Evolutionary conservation across 2,888 invertebrate genomes (phyloP), one percentile per base, ranked within the genome.

Genomic region (Ochropleura leucogaster): DNA sequence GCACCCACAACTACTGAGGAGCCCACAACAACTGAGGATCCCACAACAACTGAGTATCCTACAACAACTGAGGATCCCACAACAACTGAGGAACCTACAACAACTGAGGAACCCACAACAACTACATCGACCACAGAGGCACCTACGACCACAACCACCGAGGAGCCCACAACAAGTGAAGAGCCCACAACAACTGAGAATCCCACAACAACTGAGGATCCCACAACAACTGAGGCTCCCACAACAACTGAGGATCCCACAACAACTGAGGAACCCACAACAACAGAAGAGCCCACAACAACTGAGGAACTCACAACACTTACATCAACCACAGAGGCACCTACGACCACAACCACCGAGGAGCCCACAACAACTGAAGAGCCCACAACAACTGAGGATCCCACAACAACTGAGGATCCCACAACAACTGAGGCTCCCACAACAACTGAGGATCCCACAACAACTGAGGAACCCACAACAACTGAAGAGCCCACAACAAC

Each of bases 241-340:
- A 51, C 49, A 0, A 65, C 76, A n/a, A n/a, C n/a, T n/a, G n/a
- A n/a, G n/a, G n/a, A n/a, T n/a, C n/a, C n/a, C n/a, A n/a, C n/a
- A 4, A 72, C 79, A 16, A 59, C 57, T 7, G 55, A 51, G 6
- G 62, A 40, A 3, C 14, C 70, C 4, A 57, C 78, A 0, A 75
- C 74, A 7, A 18, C 76, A 12, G 60, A 69, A 1, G 68, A 20
- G 49, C 30, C 75, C 0, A 74, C 80, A 1, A 73, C 77, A 0
- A 75, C 83, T 3, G 30, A 40, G 4, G 60, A 4, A 1, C 67
- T 74, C 2, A 14, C 71, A 2, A 53, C 67, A n/a, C 8, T n/a
- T n/a, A n/a, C n/a, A n/a, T n/a, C 1, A 7, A 20, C 68, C 0
- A 60, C 68, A 18, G 55, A 65, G 10, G 71, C 4, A 12, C 16